Base-by-base conservation (phyloP, 2,113 vertebrate species). In the Eulacestoma nigropectus region DNA sequence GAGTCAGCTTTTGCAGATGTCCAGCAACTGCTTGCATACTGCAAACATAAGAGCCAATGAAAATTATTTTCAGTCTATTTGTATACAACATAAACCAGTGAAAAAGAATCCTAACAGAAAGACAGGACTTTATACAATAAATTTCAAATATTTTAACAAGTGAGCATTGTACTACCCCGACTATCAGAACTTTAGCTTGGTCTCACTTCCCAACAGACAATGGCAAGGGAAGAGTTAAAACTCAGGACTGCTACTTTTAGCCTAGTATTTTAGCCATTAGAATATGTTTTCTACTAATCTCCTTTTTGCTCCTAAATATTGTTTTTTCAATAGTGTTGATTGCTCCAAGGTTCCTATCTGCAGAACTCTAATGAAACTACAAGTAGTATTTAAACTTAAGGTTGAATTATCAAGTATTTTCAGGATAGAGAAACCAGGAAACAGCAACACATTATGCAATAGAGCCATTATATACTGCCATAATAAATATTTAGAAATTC, bases 401-500 rank as follows among this genome's bases (percentile, higher is more conserved):
- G 86, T 87, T 94, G 91, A 97, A 97, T 94, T 96, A 96, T 96
- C 94, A 96, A 88, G 92, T 91, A 89, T 93, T 97, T 79, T 95
- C 95, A 98, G 96, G 93, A 86, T 90, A 95, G 73, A 94, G 94
- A 94, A 97, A 90, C 93, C 95, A 95, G 94, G 97, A 98, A 98
- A 97, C 82, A 95, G 96, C 91, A 97, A 95, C 86, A 97, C 90
- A 96, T 97, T 94, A 97, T 91, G 93, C 95, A 95, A 97, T 94
- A 93, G 96, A 95, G 91, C 93, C 79, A 97, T 89, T 96, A 95
- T 96, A 97, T 95, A 94, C 84, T 96, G 97, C 96, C 97, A 98
- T 94, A 95, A 97, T 96, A 98, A 98, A 98, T 97, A 98, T 98
- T 97, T 97, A 91, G 96, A 97, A 97, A 97, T 96, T 96, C 97